Conservation (phyloP, 2,113 vertebrate genomes). For the Grus americana region DNA sequence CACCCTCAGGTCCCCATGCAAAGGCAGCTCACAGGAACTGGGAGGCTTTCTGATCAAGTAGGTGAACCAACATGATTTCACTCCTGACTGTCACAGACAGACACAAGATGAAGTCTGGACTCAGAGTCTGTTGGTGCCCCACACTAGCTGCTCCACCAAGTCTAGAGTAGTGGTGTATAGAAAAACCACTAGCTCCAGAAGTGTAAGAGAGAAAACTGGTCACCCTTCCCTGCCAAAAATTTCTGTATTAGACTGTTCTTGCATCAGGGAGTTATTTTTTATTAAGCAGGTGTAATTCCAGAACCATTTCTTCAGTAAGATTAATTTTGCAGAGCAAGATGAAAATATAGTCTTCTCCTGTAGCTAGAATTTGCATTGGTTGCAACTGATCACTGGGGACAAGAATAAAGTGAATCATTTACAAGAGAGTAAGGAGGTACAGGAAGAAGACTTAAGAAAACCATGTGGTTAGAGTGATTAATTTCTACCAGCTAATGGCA, state of each 20-base stretch:
- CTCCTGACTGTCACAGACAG: neutral
- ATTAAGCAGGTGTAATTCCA: neutral
- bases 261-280: neutral
- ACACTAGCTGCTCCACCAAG: neutral
- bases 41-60: neutral
- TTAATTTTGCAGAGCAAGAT: neutral
- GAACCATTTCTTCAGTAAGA: neutral
- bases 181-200: neutral
- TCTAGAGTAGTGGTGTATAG: neutral
- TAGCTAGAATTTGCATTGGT: neutral
- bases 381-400: neutral
- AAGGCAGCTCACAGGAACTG: neutral
- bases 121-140: neutral
- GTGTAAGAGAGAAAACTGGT: neutral
- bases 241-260: neutral
- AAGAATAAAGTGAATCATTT: neutral
- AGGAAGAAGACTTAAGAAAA: neutral
- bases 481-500: neutral
- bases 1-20: neutral
- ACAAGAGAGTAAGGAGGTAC: neutral
- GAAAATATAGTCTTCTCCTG: neutral
- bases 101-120: neutral
- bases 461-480: neutral
- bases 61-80: neutral
- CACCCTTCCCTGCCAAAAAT: neutral